Base-by-base conservation (phyloP, 2,888 invertebrate species). In the Latrodectus hesperus region DNA sequence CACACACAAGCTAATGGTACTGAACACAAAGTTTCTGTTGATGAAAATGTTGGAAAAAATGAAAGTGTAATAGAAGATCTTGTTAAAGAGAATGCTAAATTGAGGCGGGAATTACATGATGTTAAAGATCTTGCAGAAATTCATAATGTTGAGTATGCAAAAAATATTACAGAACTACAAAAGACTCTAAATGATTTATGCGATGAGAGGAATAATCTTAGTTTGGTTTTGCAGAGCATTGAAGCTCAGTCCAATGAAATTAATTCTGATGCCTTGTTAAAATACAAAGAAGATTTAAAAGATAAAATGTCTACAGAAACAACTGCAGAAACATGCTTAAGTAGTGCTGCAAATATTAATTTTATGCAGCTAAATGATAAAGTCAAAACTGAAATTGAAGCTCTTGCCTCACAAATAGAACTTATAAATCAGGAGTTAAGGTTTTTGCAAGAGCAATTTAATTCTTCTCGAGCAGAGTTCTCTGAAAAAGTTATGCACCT, bases 391-490 rank as follows among this genome's bases (percentile, higher is more conserved):
- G 81, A 88, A 77, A 84, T 88, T 55, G 55, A 64, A 12, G 74
- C 76, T 6, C 71, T 84, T 17, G 73, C 72, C 22, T 60, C 73
- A 38, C 88, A 84, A 38, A 88, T 80, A 55, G 84, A 88, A 55
- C 49, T 70, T n/a, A 60, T 84, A 52, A 78, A 84, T 53, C 51
- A 51, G 4, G 84, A 84, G 77, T 53, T 88, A 8, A 77, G 73
- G 51, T 52, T 38, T 82, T 90, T 91, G 82, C 90, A 91, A 73
- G 91, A 91, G 75, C 91, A 91, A 74, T 77, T 88, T 55, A 73
- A 91, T 53, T 65, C 65, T 49, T 75, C 71, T 53, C 75, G 91
- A 84, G 88, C 88, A 26, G 90, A 91, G 68, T 90, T 89, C 82
- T 91, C 75, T 64, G 86, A 86, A 71, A 81, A 89, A 77, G 68